Conservation (phyloP, 2,888 invertebrate genomes). For the Camptogramma bilineatum region DNA sequence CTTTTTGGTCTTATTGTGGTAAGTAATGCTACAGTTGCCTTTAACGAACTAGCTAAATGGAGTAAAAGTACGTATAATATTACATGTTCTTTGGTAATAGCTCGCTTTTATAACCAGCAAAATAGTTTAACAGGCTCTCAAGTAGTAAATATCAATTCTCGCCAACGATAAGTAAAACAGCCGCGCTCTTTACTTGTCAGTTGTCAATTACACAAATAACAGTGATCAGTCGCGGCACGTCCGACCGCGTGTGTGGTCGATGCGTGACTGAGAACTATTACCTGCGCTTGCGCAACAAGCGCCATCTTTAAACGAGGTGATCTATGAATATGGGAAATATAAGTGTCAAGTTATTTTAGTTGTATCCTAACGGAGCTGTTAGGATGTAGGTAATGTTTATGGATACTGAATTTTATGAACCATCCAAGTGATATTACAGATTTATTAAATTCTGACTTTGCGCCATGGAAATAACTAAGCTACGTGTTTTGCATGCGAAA, state of each 20-base stretch:
- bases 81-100: too few relatives aligned
- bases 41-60: neutral
- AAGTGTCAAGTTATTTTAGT: slow-evolving; percentile 49
- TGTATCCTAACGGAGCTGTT: slow-evolving; percentile 34
- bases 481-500: slow-evolving; percentile 7
- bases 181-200: slow-evolving; percentile 42
- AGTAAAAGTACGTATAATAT: too few relatives aligned
- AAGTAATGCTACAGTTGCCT: neutral
- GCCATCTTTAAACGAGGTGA: slow-evolving; percentile 56
- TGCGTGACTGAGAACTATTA: slow-evolving; percentile 73
- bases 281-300: slow-evolving; percentile 56
- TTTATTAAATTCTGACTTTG: slow-evolving; percentile 14
- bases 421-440: slow-evolving; percentile 15
- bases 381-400: slow-evolving; percentile 20
- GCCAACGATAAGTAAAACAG: slow-evolving; percentile 29
- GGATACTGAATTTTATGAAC: slow-evolving; percentile 23
- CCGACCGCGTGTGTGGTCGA: slow-evolving; percentile 70
- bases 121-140: neutral
- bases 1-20: neutral
- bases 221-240: slow-evolving; percentile 64
- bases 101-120: neutral
- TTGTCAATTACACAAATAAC: slow-evolving; percentile 66
- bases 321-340: slow-evolving; percentile 52
- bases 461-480: slow-evolving; percentile 6
- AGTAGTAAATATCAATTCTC: neutral